Conservation (phyloP, 2,797 vertebrate species). For the Australoheros facetus region DNA sequence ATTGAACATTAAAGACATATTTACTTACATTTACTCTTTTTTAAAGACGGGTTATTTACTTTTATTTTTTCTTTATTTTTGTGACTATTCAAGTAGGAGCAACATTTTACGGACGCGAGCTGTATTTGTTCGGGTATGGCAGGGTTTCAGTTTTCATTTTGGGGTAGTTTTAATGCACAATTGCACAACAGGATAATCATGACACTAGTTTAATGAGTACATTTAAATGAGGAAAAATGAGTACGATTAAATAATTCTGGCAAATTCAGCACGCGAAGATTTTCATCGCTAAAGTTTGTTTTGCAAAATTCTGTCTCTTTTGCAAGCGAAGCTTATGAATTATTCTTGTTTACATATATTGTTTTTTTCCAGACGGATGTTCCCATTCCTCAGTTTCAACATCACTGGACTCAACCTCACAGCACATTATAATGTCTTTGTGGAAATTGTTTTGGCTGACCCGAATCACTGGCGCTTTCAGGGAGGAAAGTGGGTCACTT, state of each 20-base stretch:
- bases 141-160: conserved; percentile 23
- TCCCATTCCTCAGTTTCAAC: conserved; percentile 98
- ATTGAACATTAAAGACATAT: background rate
- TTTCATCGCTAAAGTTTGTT: too few relatives aligned
- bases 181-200: background rate
- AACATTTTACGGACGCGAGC: conserved; percentile 2
- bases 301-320: background rate
- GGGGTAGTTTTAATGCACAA: background rate
- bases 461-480: conserved; percentile 99
- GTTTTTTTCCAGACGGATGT: conserved; percentile 87
- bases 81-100: background rate
- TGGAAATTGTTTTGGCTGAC: conserved; percentile 93
- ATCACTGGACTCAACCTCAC: conserved; percentile 96
- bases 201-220: background rate
- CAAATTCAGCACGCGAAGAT: background rate
- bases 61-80: background rate
- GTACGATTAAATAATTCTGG: background rate
- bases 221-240: background rate
- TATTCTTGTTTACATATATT: background rate
- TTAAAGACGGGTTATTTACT: too few relatives aligned
- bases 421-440: conserved; percentile 97
- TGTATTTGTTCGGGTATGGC: fast-evolving
- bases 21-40: background rate
- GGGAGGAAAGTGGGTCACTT: conserved; percentile 98
- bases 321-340: background rate